Evolutionary conservation across 1,140 invertebrate genomes (phyloP), one percentile per base, ranked within the genome.

Genomic region (Pseudoatta argentina): DNA sequence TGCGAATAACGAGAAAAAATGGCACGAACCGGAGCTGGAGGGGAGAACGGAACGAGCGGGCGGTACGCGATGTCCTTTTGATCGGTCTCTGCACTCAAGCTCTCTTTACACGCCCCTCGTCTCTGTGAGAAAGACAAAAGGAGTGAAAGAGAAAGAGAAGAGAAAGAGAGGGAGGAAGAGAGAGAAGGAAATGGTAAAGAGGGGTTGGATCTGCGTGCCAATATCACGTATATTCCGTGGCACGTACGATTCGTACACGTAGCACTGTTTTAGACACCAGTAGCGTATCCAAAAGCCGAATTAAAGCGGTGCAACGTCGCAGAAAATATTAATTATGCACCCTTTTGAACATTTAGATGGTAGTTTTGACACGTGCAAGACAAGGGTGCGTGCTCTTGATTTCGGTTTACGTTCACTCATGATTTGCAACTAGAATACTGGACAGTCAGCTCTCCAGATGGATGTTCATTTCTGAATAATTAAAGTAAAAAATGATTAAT

Each of bases 61-160:
- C 61, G 39, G 79, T 88, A 91, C 89, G 91, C 90, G 88, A 92
- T 87, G 91, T 92, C 87, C 86, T 89, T 91, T 88, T 86, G 87
- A 92, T 91, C 89, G 85, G 78, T 73, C 71, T 75, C n/a, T 61
- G 73, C 75, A 75, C 76, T 81, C 71, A 10, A 44, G 10, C 39
- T 66, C 55, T 57, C 21, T 76, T 44, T 61, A 61, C 64, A 21
- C 44, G 10, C 57, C 66, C 39, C 39, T 30, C 44, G 66, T 69
- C 34, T 61, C 55, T 55, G 24, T 44, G 18, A 48, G 57, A 51
- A 69, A 44, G 76, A 18, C 39, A 39, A 53, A 39, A 21, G 30
- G 78, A 34, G 30, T 21, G 27, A 27, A 39, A 51, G 8, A 66
- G 67, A 24, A 53, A 27, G 18, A 63, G 53, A n/a, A 12, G 53